Base-by-base conservation (phyloP, 2,113 vertebrate genomes). In the Epinephelus moara region DNA sequence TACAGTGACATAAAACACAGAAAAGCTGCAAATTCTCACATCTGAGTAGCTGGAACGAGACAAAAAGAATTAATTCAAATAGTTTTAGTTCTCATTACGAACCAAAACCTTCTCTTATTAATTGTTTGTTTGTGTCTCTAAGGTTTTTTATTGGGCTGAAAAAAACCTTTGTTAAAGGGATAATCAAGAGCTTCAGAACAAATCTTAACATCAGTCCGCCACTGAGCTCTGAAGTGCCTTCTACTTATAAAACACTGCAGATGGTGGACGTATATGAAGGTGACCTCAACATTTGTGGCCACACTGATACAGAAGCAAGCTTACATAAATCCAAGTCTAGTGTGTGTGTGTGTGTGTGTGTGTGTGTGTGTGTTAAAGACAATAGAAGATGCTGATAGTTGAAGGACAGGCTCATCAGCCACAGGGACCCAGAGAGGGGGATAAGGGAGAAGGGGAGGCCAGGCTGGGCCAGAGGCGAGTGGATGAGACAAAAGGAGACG, bases 381-480 rank as follows among this genome's bases (percentile, higher is more conserved):
- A 94, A 88, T 70, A 82, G 84, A 88, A 84, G 75, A 87, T 77
- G 53, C 80, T 94, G 91, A 93, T 93, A 83, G 87, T 85, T 95
- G 94, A 94, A 95, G 94, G 94, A 95, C 94, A 94, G 88, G 73
- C 72, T 73, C 67, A 76, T 89, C 88, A 88, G 85, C 90, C 89
- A 80, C 81, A 84, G 74, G 64, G 85, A 90, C 93, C 93, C 91
- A 80, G 90, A 84, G 90, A 87, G 86, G 90, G 92, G 89, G 88
- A 82, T 92, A 75, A 77, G 88, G 88, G 89, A 89, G 74, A 72
- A 19, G 76, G 70, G 59, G 84, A 89, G 91, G 84, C 87, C 81
- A 70, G 81, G 77, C 61, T 67, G 71, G 86, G 83, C 85, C 80
- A 87, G 80, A 89, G 75, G 59, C 90, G 79, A 86, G 63, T 53